Conservation (phyloP, 2,888 invertebrate species). For the Corythucha ciliata region DNA sequence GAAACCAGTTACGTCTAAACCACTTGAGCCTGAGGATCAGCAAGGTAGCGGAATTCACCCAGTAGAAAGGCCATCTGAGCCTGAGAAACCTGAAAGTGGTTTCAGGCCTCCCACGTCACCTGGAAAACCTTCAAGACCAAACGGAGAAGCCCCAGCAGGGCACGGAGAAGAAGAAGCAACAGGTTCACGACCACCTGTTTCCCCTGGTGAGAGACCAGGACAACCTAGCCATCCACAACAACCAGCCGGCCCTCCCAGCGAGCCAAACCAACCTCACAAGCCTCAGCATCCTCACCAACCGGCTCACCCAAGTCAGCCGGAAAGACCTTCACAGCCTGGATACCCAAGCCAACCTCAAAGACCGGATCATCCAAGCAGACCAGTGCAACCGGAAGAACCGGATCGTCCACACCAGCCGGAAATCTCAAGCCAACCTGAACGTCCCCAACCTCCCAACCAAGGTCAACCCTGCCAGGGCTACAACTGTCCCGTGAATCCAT, state of each 20-base stretch:
- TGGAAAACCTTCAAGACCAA: too few relatives aligned
- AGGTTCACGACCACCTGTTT: conserved; percentile 23
- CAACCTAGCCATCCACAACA: conserved; percentile 38
- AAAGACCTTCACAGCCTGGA: conserved; percentile 34
- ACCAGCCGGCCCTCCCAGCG: background rate
- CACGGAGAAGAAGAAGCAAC: conserved; percentile 36
- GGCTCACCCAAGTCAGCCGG: conserved; percentile 28
- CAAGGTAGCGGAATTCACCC: too few relatives aligned
- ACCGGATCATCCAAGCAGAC: conserved; percentile 27
- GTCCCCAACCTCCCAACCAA: too few relatives aligned
- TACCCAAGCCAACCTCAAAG: conserved; percentile 34
- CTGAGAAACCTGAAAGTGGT: too few relatives aligned
- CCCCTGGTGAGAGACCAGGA: conserved; percentile 41
- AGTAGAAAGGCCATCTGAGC: too few relatives aligned
- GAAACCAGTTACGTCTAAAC: too few relatives aligned
- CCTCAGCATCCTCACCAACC: conserved; percentile 37
- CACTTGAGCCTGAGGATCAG: too few relatives aligned
- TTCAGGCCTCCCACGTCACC: too few relatives aligned
- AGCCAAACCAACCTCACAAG: conserved; percentile 24
- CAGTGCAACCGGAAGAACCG: conserved; percentile 31
- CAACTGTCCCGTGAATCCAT: conserved; percentile 21
- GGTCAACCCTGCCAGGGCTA: too few relatives aligned
- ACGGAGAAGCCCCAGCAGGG: too few relatives aligned
- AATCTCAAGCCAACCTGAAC: conserved; percentile 31
- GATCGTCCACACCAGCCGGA: conserved; percentile 30